Evolutionary conservation across 2,797 vertebrate genomes (phyloP).

Genomic region (Halcyon leucocephala): DNA sequence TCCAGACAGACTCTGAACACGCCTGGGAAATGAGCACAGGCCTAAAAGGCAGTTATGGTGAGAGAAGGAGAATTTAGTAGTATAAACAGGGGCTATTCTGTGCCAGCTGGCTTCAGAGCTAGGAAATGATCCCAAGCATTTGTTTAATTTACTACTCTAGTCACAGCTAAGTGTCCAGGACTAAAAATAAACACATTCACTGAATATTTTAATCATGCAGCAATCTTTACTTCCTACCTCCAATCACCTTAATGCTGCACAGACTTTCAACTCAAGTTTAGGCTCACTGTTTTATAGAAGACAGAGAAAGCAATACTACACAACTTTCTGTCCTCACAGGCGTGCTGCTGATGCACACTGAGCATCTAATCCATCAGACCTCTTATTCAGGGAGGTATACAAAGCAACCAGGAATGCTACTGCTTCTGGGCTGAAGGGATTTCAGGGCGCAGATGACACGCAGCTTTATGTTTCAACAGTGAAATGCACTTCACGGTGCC

Average conservation of each 20-base stretch:
- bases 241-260: neutral
- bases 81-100: neutral
- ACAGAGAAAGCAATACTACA: neutral
- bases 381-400: neutral
- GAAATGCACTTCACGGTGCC: rapidly evolving
- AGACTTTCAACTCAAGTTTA: neutral
- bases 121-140: neutral
- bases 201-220: slow-evolving; percentile 9
- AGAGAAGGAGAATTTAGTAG: neutral
- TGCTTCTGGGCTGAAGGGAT: neutral
- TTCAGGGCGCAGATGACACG: neutral
- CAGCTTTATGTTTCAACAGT: neutral
- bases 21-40: neutral
- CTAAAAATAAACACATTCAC: slow-evolving; percentile 20
- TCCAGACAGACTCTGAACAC: neutral
- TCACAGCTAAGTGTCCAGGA: neutral
- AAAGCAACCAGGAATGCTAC: neutral
- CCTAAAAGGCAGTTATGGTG: neutral
- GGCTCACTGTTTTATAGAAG: neutral
- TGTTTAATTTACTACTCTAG: slow-evolving; percentile 1
- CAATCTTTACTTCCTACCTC: neutral
- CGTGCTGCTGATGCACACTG: neutral
- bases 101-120: neutral
- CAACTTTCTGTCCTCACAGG: neutral
- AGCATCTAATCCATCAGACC: neutral